A percentile compares a stretch with the other conserved stretches of the same genome.
Conservation (phyloP, 1,140 invertebrate species). For the Drosophila ohnishii region DNA sequence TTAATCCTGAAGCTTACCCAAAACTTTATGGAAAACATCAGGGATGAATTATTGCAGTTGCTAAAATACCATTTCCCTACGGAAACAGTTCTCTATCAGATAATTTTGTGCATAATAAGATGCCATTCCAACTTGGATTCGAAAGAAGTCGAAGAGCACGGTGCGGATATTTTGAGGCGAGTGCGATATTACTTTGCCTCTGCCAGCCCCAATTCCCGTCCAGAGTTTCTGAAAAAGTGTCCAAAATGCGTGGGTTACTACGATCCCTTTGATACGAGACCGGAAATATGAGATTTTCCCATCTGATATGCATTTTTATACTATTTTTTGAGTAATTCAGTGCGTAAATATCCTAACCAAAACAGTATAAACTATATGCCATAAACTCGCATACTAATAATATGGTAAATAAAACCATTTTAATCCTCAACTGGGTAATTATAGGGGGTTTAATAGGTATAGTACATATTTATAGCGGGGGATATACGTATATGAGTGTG, state of each 20-base stretch:
- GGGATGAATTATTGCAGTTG: neutral
- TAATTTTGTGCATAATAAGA: slow-evolving; percentile 1
- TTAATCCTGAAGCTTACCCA: slow-evolving; percentile 2
- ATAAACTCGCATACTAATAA: neutral
- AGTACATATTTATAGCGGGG: slow-evolving; percentile 8
- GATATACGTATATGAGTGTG: slow-evolving; percentile 11
- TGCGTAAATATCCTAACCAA: neutral
- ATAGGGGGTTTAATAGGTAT: slow-evolving; percentile 13
- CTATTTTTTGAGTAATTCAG: too few species aligned
- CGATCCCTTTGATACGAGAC: neutral
- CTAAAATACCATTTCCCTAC: slow-evolving; percentile 6
- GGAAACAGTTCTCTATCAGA: slow-evolving; percentile 6
- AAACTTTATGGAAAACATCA: slow-evolving; percentile 6
- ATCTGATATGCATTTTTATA: too few species aligned
- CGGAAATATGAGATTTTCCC: too few species aligned
- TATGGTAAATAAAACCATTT: neutral
- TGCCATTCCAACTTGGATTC: neutral
- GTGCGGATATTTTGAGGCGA: slow-evolving; percentile 1
- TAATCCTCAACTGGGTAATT: slow-evolving; percentile 5
- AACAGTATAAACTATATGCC: neutral
- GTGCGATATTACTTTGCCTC: slow-evolving; percentile 8
- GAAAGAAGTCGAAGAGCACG: neutral
- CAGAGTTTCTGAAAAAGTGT: slow-evolving; percentile 2
- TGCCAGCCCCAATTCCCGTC: neutral
- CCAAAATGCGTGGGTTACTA: neutral